Evolutionary conservation across 2,888 invertebrate genomes (phyloP).

Genomic region (Cordylochernes scorpioides): DNA sequence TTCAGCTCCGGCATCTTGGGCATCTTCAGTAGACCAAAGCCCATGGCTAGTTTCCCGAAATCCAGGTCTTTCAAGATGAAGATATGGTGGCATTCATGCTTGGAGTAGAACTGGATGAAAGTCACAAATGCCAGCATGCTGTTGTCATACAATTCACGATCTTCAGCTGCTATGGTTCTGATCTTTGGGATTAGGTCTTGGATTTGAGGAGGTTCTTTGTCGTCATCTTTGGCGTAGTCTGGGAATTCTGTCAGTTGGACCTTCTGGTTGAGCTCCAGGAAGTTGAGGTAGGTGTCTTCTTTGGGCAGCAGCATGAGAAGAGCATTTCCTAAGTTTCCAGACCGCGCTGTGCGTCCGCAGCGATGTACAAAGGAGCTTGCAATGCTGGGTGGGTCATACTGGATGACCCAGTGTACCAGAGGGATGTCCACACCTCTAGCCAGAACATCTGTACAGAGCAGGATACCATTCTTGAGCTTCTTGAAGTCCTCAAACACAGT

Average conservation of each 20-base stretch:
- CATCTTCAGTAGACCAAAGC: conserved; percentile 64
- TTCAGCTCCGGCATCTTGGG: conserved; percentile 88
- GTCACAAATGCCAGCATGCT: conserved; percentile 81
- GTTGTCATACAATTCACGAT: conserved; percentile 42
- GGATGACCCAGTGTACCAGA: conserved; percentile 88
- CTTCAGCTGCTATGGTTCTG: not conserved
- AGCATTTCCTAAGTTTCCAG: conserved; percentile 59
- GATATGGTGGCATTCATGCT: conserved; percentile 77
- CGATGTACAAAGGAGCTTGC: conserved; percentile 75
- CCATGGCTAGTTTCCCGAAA: conserved; percentile 49
- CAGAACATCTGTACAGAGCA: conserved; percentile 85
- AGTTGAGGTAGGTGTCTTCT: conserved; percentile 69
- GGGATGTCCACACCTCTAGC: conserved; percentile 90
- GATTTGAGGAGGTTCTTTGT: too few species aligned
- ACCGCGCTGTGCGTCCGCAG: conserved; percentile 74
- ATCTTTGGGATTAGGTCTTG: not conserved
- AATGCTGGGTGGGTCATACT: conserved; percentile 77
- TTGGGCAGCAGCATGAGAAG: conserved; percentile 53
- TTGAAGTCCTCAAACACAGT: conserved; percentile 58
- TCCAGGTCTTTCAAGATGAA: conserved; percentile 64
- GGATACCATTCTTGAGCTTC: conserved; percentile 32
- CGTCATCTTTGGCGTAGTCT: conserved; percentile 18
- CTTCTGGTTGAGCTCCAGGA: conserved; percentile 66
- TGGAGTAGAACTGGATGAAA: conserved; percentile 68
- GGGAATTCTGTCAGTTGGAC: conserved; percentile 29